Evolutionary conservation across 1,140 invertebrate genomes (phyloP).

Genomic region (Drosophila insularis): DNA sequence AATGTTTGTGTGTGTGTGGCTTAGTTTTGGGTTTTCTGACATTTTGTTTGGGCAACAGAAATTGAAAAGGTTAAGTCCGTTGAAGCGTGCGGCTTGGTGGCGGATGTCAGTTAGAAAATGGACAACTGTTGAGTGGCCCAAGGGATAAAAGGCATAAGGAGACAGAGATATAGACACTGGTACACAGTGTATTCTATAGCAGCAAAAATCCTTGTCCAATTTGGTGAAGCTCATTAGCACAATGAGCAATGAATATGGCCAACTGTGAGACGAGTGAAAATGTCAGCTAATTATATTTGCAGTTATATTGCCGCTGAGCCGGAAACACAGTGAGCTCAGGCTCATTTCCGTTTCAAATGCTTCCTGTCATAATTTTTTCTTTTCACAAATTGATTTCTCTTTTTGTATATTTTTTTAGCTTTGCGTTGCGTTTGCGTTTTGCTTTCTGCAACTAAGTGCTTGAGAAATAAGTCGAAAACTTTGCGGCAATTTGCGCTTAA

Average conservation of each 20-base stretch:
- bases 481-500: conserved; percentile 65
- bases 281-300: conserved; percentile 67
- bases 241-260: conserved; percentile 10
- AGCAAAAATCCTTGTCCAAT: background rate
- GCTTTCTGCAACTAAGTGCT: conserved; percentile 59
- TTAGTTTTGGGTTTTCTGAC: conserved; percentile 20
- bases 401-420: background rate
- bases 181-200: background rate
- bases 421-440: conserved; percentile 30
- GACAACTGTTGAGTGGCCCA: conserved; percentile 55
- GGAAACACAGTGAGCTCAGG: conserved; percentile 52
- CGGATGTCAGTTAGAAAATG: conserved; percentile 33
- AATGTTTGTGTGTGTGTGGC: conserved; percentile 35
- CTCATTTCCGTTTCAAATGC: conserved; percentile 71
- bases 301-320: conserved; percentile 40
- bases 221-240: conserved; percentile 46
- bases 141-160: background rate
- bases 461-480: conserved; percentile 67
- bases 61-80: conserved; percentile 52
- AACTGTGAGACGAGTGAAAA: conserved; percentile 43
- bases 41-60: conserved; percentile 16
- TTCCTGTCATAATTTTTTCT: conserved; percentile 70
- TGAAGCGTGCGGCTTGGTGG: conserved; percentile 32
- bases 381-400: conserved; percentile 35
- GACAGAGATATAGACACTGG: background rate